Evolutionary conservation across 2,888 invertebrate species (phyloP).

Genomic region (Diarsia rubi): DNA sequence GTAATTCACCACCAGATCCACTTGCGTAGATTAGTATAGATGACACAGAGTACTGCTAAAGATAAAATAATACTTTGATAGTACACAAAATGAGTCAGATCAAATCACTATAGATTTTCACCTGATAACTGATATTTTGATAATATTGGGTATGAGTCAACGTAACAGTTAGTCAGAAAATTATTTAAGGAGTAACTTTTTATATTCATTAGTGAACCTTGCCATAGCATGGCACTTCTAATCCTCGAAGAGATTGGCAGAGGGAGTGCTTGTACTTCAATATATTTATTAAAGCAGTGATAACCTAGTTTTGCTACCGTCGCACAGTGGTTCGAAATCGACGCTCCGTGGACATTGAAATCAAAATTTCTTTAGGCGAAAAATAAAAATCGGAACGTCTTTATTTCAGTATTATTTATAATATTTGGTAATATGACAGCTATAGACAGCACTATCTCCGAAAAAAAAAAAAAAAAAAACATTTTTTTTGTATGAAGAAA

Average conservation of each 20-base stretch:
- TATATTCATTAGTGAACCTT: neutral
- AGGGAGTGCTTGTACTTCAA: neutral
- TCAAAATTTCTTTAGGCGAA: too few relatives aligned
- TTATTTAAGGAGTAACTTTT: neutral
- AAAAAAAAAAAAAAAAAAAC: too few relatives aligned
- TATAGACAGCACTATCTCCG: too few relatives aligned
- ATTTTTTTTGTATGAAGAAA: too few relatives aligned
- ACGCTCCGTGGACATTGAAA: too few relatives aligned
- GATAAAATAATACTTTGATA: constrained; percentile 1
- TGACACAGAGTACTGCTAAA: neutral
- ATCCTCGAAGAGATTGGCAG: neutral
- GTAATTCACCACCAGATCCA: neutral
- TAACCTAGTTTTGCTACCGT: too few relatives aligned
- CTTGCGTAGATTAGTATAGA: neutral
- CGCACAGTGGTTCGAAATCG: too few relatives aligned
- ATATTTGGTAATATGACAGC: too few relatives aligned
- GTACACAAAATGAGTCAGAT: constrained; percentile 17
- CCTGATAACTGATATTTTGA: constrained; percentile 21
- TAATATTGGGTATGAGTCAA: constrained; percentile 18
- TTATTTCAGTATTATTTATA: too few relatives aligned
- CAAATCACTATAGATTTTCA: constrained; percentile 10
- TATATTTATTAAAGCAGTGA: too few relatives aligned
- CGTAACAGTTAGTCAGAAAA: neutral
- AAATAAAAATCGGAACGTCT: too few relatives aligned
- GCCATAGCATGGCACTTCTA: neutral